phyloP scores from a whole-genome alignment of 2,888 invertebrate genomes.

The Himalopsyche anomala region DNA sequence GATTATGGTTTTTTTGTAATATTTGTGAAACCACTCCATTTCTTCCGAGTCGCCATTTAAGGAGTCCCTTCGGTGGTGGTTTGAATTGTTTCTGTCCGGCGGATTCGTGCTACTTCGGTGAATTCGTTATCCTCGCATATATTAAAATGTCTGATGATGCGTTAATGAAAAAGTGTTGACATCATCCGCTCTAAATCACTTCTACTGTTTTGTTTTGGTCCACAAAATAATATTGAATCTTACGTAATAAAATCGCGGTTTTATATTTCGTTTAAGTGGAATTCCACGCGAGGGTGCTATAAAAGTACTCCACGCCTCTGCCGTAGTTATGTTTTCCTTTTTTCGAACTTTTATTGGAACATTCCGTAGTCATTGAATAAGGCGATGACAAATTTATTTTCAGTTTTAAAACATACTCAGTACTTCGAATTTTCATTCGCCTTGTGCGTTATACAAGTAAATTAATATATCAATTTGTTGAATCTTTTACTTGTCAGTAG shows the following conservation, averaged over 20 bases:
- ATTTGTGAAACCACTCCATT: too few species aligned
- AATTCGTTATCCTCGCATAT: not conserved
- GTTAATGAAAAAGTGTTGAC: not conserved
- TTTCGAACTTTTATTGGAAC: slow-evolving; percentile 4
- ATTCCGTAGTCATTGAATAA: not conserved
- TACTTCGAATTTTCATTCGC: too few species aligned
- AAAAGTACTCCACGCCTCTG: not conserved
- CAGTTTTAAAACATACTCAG: not conserved
- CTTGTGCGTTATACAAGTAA: too few species aligned
- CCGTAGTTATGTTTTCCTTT: not conserved
- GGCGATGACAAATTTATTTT: slow-evolving; percentile 12
- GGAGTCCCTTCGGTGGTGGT: too few species aligned
- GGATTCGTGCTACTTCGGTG: too few species aligned
- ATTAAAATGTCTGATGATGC: not conserved
- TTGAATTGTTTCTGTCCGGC: too few species aligned
- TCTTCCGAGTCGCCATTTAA: too few species aligned
- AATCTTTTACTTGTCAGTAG: too few species aligned
- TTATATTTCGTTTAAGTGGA: slow-evolving; percentile 30
- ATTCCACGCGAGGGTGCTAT: slow-evolving; percentile 22
- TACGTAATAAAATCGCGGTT: slow-evolving; percentile 12
- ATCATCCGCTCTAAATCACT: not conserved
- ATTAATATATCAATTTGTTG: too few species aligned
- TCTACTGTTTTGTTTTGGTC: not conserved
- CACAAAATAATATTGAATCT: slow-evolving; percentile 1
- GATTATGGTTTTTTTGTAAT: too few species aligned